Evolutionary conservation across 2,113 vertebrate species (phyloP), one percentile per base, ranked within the genome.

Genomic region (Athene noctua): DNA sequence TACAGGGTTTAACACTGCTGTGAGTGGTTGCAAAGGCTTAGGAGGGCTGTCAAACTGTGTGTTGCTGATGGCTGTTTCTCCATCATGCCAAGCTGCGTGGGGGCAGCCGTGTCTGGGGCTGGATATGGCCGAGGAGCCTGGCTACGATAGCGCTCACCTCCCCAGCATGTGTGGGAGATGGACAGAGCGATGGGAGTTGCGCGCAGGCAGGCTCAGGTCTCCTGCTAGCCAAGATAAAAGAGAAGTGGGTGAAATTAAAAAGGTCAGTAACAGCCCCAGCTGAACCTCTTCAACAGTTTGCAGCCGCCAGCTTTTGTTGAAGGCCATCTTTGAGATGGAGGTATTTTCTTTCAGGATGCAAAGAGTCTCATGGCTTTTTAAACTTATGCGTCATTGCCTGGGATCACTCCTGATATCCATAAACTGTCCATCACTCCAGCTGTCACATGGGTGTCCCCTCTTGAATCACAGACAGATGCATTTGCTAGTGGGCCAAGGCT

Each of bases 91-190:
- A 15, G 36, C 42, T 51, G 58, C 10, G 13, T 22, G 40, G 59
- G 30, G n/a, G 46, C 65, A 66, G 88, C 68, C 36, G 5, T 21
- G 27, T 30, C 23, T 36, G 57, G 59, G 36, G 36, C 18, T 61
- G 54, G 52, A 19, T 4, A 0, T 42, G 1, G 2, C 52, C 0
- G 2, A 66, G 74, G 46, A 88, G n/a, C 44, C 62, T 3, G 1
- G 27, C 23, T 3, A 2, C 52, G 62, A 15, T 29, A 23, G 62
- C 11, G 3, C 47, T 34, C 40, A 4, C 59, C 62, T 40, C 40
- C 26, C 7, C 10, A 8, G 66, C 46, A 15, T 1, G 1, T 21
- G 7, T 3, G 9, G 40, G 46, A 38, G 40, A 10, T 21, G 32
- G 36, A 30, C 61, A 42, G 55, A 80, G 55, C 2, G 1, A 9